Evolutionary conservation across 2,113 vertebrate genomes (phyloP).

Genomic region (Anoura caudifer): DNA sequence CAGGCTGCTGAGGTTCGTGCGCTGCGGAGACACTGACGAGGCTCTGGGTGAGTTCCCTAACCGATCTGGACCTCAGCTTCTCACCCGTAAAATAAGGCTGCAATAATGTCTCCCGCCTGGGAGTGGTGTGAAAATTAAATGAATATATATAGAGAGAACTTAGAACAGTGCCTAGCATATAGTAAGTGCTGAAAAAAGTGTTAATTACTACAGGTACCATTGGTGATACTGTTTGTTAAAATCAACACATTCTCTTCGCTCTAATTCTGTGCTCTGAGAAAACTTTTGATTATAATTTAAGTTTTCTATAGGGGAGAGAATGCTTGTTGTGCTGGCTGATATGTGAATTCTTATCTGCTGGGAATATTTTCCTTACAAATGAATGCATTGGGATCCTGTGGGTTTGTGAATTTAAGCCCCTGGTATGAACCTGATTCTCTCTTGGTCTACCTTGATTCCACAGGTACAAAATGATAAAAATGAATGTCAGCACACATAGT

Average conservation of each 20-base stretch:
- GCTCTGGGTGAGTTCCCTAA: background rate
- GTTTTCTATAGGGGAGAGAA: background rate
- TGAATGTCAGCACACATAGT: background rate
- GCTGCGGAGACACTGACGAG: background rate
- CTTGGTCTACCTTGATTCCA: background rate
- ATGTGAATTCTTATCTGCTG: background rate
- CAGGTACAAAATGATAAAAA: conserved; percentile 2
- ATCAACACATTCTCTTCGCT: background rate
- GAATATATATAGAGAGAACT: background rate
- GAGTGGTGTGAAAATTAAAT: background rate
- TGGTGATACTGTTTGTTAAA: background rate
- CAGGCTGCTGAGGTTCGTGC: background rate
- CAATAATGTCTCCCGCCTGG: background rate
- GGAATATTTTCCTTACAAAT: background rate
- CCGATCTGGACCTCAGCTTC: background rate
- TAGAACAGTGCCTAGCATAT: background rate
- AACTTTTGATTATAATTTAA: background rate
- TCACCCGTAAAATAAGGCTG: background rate
- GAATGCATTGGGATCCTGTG: background rate
- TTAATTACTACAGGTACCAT: background rate
- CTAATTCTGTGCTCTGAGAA: background rate
- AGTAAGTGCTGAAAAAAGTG: background rate
- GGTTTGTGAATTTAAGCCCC: background rate
- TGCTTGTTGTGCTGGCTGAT: background rate
- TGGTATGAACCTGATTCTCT: background rate